phyloP scores from a whole-genome alignment of 1,140 invertebrate species.

The Eurosta solidaginis region DNA sequence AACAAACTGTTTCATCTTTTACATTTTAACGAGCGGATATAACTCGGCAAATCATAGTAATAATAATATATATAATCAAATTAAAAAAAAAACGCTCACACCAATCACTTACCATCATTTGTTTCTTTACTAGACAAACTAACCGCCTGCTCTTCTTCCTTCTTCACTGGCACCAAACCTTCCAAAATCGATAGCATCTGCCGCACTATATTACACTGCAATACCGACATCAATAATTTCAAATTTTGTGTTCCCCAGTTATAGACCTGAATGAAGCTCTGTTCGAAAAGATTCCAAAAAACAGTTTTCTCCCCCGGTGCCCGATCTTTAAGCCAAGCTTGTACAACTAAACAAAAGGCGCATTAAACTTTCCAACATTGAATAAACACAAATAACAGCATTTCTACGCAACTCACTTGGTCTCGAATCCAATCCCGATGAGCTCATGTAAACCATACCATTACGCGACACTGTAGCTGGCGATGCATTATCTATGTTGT shows the following conservation, averaged over 20 bases:
- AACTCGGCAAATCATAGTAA: not conserved
- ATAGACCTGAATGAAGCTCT: slow-evolving; percentile 77
- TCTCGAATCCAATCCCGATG: slow-evolving; percentile 89
- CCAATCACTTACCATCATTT: slow-evolving; percentile 49
- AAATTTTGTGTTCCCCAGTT: slow-evolving; percentile 85
- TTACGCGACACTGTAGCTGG: slow-evolving; percentile 94
- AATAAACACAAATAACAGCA: too few species aligned
- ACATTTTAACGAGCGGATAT: too few species aligned
- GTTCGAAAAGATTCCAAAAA: slow-evolving; percentile 78
- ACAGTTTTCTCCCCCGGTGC: slow-evolving; percentile 74
- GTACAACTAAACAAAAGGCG: slow-evolving; percentile 60
- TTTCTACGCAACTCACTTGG: slow-evolving; percentile 64
- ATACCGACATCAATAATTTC: slow-evolving; percentile 79
- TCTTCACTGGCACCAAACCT: slow-evolving; percentile 76
- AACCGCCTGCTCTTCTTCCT: slow-evolving; percentile 64
- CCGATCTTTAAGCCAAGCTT: slow-evolving; percentile 82
- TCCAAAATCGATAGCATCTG: slow-evolving; percentile 84
- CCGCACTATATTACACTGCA: slow-evolving; percentile 88
- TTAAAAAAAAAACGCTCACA: not conserved
- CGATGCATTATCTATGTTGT: slow-evolving; percentile 96
- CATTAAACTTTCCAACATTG: not conserved
- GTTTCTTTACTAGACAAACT: slow-evolving; percentile 58
- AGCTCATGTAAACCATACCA: slow-evolving; percentile 98
- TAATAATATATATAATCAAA: not conserved
- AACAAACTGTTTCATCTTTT: not conserved